Evolutionary conservation across 2,797 vertebrate species (phyloP).

Genomic region (Ctenopoma kingsleyae): DNA sequence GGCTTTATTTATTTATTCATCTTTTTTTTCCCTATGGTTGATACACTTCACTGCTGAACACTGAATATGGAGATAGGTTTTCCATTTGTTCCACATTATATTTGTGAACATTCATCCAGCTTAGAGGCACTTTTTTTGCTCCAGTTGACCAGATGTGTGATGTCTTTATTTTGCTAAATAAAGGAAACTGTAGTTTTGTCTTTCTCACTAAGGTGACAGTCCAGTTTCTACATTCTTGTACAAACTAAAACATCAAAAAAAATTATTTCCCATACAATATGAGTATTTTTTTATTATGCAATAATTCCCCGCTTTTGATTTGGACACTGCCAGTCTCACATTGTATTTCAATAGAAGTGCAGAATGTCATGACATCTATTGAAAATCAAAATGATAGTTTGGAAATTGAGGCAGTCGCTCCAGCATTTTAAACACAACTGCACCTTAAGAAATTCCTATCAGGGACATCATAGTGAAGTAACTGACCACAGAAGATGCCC

Average conservation of each 20-base stretch:
- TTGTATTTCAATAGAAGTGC: background rate
- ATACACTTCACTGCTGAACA: conserved; percentile 31
- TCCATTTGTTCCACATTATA: background rate
- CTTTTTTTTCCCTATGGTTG: conserved; percentile 23
- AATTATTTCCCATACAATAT: background rate
- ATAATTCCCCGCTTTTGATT: background rate
- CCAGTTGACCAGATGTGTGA: background rate
- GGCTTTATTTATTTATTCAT: conserved; percentile 57
- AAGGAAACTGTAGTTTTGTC: background rate
- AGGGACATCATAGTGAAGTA: too few species aligned
- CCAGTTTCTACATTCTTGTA: too few species aligned
- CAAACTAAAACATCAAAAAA: background rate
- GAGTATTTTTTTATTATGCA: background rate
- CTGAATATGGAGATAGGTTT: conserved; percentile 6
- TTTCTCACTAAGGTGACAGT: background rate
- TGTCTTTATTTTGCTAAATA: background rate
- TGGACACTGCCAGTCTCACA: background rate
- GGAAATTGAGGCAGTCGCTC: background rate
- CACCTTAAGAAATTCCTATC: too few species aligned
- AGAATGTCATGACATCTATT: background rate
- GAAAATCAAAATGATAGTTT: background rate
- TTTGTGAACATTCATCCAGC: conserved; percentile 5
- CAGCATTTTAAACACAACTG: background rate
- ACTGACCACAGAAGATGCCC: background rate
- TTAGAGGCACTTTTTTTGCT: background rate